Evolutionary conservation across 2,113 vertebrate species (phyloP), one percentile per base, ranked within the genome.

Genomic region (Datnioides undecimradiatus): DNA sequence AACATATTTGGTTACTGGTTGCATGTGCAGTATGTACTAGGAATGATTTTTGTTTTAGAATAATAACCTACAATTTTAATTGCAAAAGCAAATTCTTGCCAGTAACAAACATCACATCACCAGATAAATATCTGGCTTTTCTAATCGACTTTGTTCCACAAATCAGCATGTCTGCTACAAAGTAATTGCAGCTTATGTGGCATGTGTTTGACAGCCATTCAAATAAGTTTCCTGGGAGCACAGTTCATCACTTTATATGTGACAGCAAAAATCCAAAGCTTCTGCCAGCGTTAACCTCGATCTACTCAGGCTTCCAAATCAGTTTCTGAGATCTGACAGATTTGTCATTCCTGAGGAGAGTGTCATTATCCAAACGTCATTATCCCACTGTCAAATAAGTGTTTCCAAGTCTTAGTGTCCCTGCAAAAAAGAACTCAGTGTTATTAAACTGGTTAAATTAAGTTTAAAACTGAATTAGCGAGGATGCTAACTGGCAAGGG

Each of bases 401-500:
- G 45, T 34, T 31, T 71, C 48, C 34, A 33, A 12, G 45, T 45
- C 57, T 17, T 25, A 34, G 1, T n/a, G 36, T 80, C 41, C 7
- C 55, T 33, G 57, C 13, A 70, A 70, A 60, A 72, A 72, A 41
- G 33, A 38, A 41, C 49, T 79, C 34, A 73, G 52, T 48, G 55
- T 74, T 19, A 51, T 36, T 67, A 76, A 72, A 43, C 64, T 67
- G 51, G 64, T 82, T 58, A 65, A 76, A 80, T 67, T 25, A 62
- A 68, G 59, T 41, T 55, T 46, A 38, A 48, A 59, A 59, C n/a
- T 36, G 27, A 78, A 69, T 76, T 69, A 85, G 54, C 1, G 23
- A 78, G 14, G n/a, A 73, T 55, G 55, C n/a, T n/a, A n/a, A n/a
- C n/a, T n/a, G n/a, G n/a, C n/a, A 96, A 94, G 89, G 95, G 95